Evolutionary conservation across 2,888 invertebrate species (phyloP).

Genomic region (Fragum fragum): DNA sequence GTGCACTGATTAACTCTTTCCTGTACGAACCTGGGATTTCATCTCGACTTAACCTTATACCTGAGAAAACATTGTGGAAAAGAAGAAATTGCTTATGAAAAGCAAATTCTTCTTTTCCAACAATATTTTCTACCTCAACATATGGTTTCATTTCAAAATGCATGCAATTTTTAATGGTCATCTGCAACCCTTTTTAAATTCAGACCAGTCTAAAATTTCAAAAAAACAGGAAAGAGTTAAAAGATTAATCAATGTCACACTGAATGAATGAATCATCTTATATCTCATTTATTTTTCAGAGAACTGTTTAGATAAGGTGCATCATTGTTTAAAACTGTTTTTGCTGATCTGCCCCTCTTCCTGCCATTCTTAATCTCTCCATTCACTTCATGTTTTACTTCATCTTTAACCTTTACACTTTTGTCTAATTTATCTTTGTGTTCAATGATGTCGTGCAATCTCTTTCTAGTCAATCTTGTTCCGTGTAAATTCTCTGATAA

Average conservation of each 20-base stretch:
- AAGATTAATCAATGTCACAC: too few relatives aligned
- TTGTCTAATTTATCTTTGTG: background rate
- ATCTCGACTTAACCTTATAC: too few relatives aligned
- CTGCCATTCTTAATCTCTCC: background rate
- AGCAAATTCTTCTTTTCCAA: background rate
- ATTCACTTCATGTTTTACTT: background rate
- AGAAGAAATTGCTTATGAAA: too few relatives aligned
- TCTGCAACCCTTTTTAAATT: too few relatives aligned
- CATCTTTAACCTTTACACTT: background rate
- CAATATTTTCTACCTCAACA: background rate
- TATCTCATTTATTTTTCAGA: background rate
- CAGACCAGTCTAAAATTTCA: too few relatives aligned
- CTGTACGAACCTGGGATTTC: too few relatives aligned
- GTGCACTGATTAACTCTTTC: too few relatives aligned
- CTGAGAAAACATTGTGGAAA: too few relatives aligned
- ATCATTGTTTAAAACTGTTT: constrained; percentile 14
- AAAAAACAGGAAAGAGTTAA: background rate
- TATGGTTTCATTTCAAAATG: too few relatives aligned
- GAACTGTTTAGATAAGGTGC: constrained; percentile 18
- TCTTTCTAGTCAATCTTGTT: constrained; percentile 12
- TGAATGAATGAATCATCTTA: too few relatives aligned
- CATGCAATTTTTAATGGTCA: too few relatives aligned
- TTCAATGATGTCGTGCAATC: background rate
- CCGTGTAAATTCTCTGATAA: constrained; percentile 12
- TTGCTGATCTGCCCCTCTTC: constrained; percentile 8